Evolutionary conservation across 2,888 invertebrate species (phyloP).

Genomic region (Nebria salina): DNA sequence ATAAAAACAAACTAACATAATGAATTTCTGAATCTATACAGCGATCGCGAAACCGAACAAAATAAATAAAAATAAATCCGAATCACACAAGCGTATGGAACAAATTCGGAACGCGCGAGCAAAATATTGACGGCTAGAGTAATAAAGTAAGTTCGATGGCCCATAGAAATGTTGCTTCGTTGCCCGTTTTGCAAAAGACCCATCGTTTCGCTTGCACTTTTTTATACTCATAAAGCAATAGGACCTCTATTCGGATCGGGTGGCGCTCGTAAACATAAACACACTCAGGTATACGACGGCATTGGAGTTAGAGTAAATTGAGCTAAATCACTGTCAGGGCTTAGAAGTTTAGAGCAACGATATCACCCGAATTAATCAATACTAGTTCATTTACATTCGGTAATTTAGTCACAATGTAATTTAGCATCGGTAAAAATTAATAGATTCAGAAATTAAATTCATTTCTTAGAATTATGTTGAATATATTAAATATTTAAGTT

Average conservation of each 20-base stretch:
- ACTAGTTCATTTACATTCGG: background rate
- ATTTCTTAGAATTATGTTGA: background rate
- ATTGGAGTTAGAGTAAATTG: background rate
- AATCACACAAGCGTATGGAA: background rate
- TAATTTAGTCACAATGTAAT: background rate
- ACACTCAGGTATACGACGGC: constrained; percentile 11
- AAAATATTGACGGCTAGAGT: background rate
- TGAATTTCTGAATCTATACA: too few species aligned
- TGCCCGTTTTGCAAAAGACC: background rate
- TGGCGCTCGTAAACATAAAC: constrained; percentile 22
- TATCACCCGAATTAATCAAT: background rate
- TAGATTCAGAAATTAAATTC: background rate
- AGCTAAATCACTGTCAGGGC: too few species aligned
- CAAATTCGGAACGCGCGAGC: background rate
- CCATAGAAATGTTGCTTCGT: background rate
- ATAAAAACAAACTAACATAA: too few species aligned
- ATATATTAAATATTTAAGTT: background rate
- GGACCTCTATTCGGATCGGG: constrained; percentile 4
- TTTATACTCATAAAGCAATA: too few species aligned
- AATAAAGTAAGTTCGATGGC: background rate
- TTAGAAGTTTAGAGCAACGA: too few species aligned
- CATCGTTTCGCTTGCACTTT: background rate
- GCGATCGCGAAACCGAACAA: too few species aligned
- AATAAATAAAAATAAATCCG: too few species aligned
- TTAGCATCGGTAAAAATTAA: background rate